Percentiles rank a stretch among this genome's conserved stretches.
Evolutionary conservation across 2,113 vertebrate genomes (phyloP).

Genomic region (Vimba vimba): DNA sequence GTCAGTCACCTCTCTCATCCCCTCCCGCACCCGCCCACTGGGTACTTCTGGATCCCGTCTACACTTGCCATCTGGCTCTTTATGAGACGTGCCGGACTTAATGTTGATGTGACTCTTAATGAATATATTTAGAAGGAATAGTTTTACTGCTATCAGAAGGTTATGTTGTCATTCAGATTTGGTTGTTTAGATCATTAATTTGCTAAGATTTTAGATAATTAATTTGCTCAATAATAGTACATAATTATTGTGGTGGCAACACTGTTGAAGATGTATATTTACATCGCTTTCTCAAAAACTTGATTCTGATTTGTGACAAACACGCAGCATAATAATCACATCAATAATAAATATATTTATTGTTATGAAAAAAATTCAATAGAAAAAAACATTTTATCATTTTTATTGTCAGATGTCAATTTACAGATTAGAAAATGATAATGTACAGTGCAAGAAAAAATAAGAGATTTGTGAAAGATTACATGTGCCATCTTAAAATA

Average conservation of each 20-base stretch:
- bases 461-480: background rate
- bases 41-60: background rate
- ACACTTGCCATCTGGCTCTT: slow-evolving; percentile 3
- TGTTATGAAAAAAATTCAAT: too few relatives aligned
- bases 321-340: too few relatives aligned
- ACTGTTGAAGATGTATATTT: background rate
- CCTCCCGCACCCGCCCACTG: background rate
- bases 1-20: slow-evolving; percentile 1
- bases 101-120: background rate
- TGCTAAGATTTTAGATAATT: background rate
- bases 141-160: background rate
- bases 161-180: background rate
- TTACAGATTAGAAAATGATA: too few relatives aligned
- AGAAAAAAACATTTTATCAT: too few relatives aligned
- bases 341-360: too few relatives aligned
- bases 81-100: background rate
- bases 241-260: background rate
- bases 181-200: background rate
- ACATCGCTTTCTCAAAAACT: background rate
- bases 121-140: background rate
- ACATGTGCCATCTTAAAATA: background rate
- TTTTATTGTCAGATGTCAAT: too few relatives aligned
- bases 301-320: background rate
- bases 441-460: too few relatives aligned
- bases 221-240: background rate